phyloP scores from a whole-genome alignment of 2,888 invertebrate genomes.

The Coronaproctus castanopsis region DNA sequence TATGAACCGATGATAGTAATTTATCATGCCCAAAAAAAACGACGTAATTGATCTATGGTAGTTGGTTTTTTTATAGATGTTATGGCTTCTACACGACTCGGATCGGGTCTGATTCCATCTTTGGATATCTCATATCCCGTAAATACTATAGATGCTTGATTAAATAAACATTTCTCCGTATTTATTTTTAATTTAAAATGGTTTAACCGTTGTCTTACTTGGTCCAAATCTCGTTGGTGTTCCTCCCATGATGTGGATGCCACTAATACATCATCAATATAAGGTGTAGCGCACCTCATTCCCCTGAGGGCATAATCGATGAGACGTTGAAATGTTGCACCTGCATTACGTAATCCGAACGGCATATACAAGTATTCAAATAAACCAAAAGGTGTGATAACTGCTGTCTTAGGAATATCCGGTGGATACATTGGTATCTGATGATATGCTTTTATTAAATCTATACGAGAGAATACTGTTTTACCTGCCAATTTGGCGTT shows the following conservation, averaged over 20 bases:
- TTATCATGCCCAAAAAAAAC: constrained; percentile 24
- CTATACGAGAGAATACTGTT: constrained; percentile 18
- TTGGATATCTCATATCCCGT: constrained; percentile 13
- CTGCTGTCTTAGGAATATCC: constrained; percentile 21
- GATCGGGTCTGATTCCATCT: constrained; percentile 11
- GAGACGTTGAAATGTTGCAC: constrained; percentile 21
- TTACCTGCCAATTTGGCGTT: constrained; percentile 15
- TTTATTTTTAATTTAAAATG: constrained; percentile 19
- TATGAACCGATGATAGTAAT: constrained; percentile 25
- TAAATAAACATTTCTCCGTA: constrained; percentile 18
- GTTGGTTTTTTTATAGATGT: constrained; percentile 16
- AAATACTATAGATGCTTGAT: constrained; percentile 8
- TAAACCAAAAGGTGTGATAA: constrained; percentile 23
- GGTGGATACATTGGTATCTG: constrained; percentile 20
- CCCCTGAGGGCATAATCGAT: constrained; percentile 8
- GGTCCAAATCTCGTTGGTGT: constrained; percentile 16
- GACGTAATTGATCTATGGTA: constrained; percentile 21
- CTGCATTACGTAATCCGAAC: constrained; percentile 24
- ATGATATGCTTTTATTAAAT: constrained; percentile 20
- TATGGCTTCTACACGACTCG: constrained; percentile 11
- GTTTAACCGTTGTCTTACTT: constrained; percentile 15
- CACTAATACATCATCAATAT: constrained; percentile 24
- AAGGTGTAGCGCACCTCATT: constrained; percentile 15
- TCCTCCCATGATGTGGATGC: constrained; percentile 14
- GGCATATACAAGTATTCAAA: constrained; percentile 24